Conservation (phyloP, 2,888 invertebrate genomes). For the Eucera pruinosa region DNA sequence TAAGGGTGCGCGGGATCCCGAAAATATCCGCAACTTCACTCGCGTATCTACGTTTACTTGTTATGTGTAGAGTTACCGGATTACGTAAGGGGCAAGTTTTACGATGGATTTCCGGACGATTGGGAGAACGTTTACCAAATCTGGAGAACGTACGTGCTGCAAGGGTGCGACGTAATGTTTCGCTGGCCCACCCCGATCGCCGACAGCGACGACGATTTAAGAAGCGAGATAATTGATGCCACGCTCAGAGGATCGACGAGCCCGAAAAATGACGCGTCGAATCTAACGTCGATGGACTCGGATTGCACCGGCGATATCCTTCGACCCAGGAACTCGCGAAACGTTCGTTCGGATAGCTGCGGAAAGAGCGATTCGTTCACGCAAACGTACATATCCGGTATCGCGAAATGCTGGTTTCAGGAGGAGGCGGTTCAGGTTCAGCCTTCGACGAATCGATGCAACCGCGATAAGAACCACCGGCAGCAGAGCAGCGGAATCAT, state of each 20-base stretch:
- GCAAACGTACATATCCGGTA: constrained; percentile 23
- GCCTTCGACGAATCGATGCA: too few relatives aligned
- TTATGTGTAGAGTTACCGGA: constrained; percentile 76
- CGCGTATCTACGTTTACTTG: too few relatives aligned
- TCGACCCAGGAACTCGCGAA: neutral
- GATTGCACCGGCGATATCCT: neutral
- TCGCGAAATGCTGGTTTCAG: neutral
- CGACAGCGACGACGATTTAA: constrained; percentile 80
- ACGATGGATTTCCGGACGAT: constrained; percentile 82
- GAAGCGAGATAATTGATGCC: constrained; percentile 50
- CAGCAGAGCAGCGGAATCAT: neutral
- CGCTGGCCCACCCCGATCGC: constrained; percentile 80
- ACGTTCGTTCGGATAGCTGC: neutral
- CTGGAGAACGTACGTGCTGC: constrained; percentile 75
- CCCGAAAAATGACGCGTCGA: too few relatives aligned
- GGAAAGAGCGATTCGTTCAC: constrained; percentile 1
- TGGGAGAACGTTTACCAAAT: constrained; percentile 80
- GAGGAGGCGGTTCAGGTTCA: too few relatives aligned
- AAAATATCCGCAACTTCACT: too few relatives aligned
- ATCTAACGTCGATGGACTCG: neutral
- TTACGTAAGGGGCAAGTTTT: constrained; percentile 79
- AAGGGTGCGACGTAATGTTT: constrained; percentile 71
- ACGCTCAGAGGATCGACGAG: too few relatives aligned
- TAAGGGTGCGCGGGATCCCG: too few relatives aligned
- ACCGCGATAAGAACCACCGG: constrained; percentile 17